Conservation (phyloP, 2,797 vertebrate genomes). For the Dendrocincla fuliginosa region DNA sequence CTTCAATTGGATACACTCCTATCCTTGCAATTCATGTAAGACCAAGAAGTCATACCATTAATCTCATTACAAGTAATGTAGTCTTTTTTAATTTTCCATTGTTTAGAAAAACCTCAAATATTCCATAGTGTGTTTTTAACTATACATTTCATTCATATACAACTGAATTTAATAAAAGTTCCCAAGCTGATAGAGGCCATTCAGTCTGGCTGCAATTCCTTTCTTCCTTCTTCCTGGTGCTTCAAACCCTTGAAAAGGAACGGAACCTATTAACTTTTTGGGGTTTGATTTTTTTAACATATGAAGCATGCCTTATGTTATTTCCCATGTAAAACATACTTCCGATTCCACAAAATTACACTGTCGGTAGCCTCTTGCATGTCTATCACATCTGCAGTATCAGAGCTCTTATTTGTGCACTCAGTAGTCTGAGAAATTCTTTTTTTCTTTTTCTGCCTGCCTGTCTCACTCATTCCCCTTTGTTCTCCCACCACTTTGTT, state of each 20-base stretch:
- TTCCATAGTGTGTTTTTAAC: background rate
- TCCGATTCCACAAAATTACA: background rate
- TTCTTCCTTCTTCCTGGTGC: background rate
- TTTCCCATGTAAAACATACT: background rate
- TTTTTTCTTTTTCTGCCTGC: background rate
- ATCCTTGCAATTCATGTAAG: accelerated
- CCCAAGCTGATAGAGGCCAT: background rate
- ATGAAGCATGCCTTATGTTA: background rate
- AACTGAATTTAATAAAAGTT: background rate
- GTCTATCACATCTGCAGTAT: background rate
- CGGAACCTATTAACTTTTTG: background rate
- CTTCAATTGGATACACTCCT: background rate
- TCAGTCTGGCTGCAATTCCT: background rate
- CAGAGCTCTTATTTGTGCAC: background rate
- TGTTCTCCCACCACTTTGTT: background rate
- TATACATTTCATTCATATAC: background rate
- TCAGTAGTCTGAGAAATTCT: background rate
- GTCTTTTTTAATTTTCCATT: background rate
- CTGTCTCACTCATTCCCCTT: background rate
- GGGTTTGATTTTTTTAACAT: background rate
- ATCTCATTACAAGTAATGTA: background rate
- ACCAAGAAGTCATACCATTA: background rate
- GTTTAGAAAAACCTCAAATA: background rate
- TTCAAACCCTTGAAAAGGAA: background rate
- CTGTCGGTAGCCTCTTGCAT: background rate